Evolutionary conservation across 2,888 invertebrate genomes (phyloP).

Genomic region (Endotricha flammealis): DNA sequence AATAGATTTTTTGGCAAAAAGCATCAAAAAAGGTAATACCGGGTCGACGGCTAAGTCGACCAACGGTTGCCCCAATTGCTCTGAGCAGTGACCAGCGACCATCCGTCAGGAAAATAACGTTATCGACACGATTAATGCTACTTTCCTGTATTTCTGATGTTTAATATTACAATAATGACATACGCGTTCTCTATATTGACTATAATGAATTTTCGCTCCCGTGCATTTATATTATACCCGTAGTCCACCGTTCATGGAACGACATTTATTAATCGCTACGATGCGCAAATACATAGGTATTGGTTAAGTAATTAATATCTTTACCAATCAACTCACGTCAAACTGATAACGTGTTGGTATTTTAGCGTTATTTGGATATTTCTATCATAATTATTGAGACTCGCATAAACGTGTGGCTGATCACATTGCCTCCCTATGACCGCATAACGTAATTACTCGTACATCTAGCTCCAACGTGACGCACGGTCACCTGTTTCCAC

Average conservation of each 20-base stretch:
- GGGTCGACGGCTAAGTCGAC: slow-evolving; percentile 55
- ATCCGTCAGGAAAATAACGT: slow-evolving; percentile 24
- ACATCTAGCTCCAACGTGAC: slow-evolving; percentile 31
- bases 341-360: no score
- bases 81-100: slow-evolving; percentile 33
- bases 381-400: no score
- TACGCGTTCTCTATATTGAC: no score
- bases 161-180: no score
- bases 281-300: no score
- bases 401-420: slow-evolving; percentile 25
- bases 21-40: slow-evolving; percentile 64
- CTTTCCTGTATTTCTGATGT: slow-evolving; percentile 7
- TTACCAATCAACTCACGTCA: no score
- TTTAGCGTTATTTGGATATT: no score
- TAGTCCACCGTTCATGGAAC: no score
- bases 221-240: neutral
- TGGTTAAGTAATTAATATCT: no score
- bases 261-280: no score
- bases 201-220: neutral
- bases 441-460: slow-evolving; percentile 24
- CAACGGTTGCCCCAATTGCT: slow-evolving; percentile 69
- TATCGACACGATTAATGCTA: slow-evolving; percentile 17
- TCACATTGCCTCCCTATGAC: slow-evolving; percentile 29
- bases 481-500: no score
- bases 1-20: slow-evolving; percentile 71